Evolutionary conservation across 2,797 vertebrate species (phyloP).

Genomic region (Zenarchopterus dispar): DNA sequence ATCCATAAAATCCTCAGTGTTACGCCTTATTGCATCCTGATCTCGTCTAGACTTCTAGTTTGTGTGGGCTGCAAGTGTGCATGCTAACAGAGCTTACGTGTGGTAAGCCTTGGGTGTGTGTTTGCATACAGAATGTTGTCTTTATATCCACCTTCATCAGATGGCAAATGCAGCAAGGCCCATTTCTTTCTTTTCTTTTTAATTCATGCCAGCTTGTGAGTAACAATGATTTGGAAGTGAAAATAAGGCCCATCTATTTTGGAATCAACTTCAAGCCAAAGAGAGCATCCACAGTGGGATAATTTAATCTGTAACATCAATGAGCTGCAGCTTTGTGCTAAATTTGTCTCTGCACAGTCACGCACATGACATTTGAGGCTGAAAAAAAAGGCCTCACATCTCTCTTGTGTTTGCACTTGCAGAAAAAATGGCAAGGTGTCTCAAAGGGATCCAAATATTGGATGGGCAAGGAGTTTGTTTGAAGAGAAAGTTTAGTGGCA

Average conservation of each 20-base stretch:
- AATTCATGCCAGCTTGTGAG: constrained; percentile 15
- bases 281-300: constrained; percentile 40
- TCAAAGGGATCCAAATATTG: constrained; percentile 30
- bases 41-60: constrained; percentile 43
- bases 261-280: constrained; percentile 36
- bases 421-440: constrained; percentile 25
- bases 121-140: constrained; percentile 2
- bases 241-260: constrained; percentile 22
- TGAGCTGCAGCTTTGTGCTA: constrained; percentile 31
- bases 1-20: constrained; percentile 40
- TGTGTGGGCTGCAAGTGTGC: neutral
- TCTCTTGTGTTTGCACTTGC: constrained; percentile 12
- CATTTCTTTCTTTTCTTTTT: constrained; percentile 18
- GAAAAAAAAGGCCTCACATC: constrained; percentile 8
- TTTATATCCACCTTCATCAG: neutral
- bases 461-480: constrained; percentile 17
- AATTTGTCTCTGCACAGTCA: constrained; percentile 22
- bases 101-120: neutral
- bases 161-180: constrained; percentile 2
- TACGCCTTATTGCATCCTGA: constrained; percentile 34
- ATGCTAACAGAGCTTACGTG: neutral
- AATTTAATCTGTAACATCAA: constrained; percentile 47
- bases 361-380: constrained; percentile 13
- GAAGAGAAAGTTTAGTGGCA: constrained; percentile 16
- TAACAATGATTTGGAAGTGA: constrained; percentile 17